A percentile compares a stretch with the other conserved stretches of the same genome.
Evolutionary conservation across 2,888 invertebrate species (phyloP).

Genomic region (Argyresthia albistria): DNA sequence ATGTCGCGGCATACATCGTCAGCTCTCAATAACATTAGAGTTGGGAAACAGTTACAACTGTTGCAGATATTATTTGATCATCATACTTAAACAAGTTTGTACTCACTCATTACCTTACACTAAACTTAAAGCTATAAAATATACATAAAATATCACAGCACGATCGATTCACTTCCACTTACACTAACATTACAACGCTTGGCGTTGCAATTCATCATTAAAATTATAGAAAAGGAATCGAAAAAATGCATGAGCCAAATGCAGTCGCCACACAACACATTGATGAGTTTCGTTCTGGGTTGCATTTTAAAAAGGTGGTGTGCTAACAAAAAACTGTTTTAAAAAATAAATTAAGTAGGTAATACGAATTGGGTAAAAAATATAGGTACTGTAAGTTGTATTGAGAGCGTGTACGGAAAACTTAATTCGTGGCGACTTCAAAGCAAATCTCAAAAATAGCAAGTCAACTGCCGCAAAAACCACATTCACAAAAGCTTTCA

Average conservation of each 20-base stretch:
- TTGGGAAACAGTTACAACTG: slow-evolving; percentile 4
- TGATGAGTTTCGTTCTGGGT: too few species aligned
- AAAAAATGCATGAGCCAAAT: slow-evolving; percentile 18
- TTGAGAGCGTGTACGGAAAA: too few species aligned
- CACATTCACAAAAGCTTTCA: slow-evolving; percentile 45
- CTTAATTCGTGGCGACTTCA: slow-evolving; percentile 20
- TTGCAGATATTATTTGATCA: background rate
- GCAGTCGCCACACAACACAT: background rate
- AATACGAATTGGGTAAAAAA: too few species aligned
- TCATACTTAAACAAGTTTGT: slow-evolving; percentile 39
- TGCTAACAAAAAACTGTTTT: too few species aligned
- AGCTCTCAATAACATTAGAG: background rate
- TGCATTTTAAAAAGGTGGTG: too few species aligned
- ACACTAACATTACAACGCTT: slow-evolving; percentile 58
- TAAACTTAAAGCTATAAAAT: slow-evolving; percentile 49
- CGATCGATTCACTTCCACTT: slow-evolving; percentile 71
- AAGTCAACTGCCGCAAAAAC: slow-evolving; percentile 42
- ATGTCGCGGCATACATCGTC: too few species aligned
- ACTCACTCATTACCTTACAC: slow-evolving; percentile 55
- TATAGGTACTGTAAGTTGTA: too few species aligned
- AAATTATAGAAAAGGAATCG: slow-evolving; percentile 49
- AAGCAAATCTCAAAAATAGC: slow-evolving; percentile 33
- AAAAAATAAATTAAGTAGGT: too few species aligned
- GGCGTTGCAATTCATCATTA: slow-evolving; percentile 20
- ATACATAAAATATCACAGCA: slow-evolving; percentile 73